Evolutionary conservation across 2,888 invertebrate species (phyloP).

Genomic region (Drosophila ustulata): DNA sequence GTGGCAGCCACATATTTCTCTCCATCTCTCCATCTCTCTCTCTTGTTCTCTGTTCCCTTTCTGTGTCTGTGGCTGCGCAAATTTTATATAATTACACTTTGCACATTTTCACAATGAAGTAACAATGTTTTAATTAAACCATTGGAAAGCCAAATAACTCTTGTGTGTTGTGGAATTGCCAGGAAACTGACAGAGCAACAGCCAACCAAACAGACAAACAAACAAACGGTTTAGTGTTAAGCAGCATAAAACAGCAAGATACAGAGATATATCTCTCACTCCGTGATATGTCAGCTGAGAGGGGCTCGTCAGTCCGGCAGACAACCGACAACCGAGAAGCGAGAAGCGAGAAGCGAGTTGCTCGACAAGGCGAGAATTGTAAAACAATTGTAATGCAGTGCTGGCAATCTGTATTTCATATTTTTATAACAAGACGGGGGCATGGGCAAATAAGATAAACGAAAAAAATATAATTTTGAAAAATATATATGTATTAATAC

Average conservation of each 20-base stretch:
- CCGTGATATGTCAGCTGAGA: constrained; percentile 1
- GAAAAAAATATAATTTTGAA: not conserved
- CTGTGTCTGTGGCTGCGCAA: constrained; percentile 65
- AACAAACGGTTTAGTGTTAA: constrained; percentile 14
- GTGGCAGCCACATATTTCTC: constrained; percentile 35
- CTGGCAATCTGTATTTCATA: not conserved
- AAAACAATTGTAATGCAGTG: constrained; percentile 6
- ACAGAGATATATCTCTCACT: constrained; percentile 5
- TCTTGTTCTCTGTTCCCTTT: constrained; percentile 3
- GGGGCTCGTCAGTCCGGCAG: constrained; percentile 19
- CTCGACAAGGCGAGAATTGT: constrained; percentile 1
- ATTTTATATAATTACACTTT: constrained; percentile 82
- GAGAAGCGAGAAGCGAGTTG: constrained; percentile 1
- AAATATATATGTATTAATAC: not conserved
- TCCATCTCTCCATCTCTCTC: not conserved
- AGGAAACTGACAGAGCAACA: constrained; percentile 39
- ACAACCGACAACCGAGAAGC: not conserved
- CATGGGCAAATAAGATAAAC: not conserved
- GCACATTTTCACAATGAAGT: constrained; percentile 82
- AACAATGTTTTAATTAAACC: constrained; percentile 81
- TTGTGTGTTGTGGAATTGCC: constrained; percentile 64
- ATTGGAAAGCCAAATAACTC: constrained; percentile 81
- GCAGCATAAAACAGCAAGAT: constrained; percentile 3
- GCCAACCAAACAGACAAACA: constrained; percentile 13
- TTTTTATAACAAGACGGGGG: not conserved